Evolutionary conservation across 2,797 vertebrate species (phyloP).

Genomic region (Malacoctenus gilli): DNA sequence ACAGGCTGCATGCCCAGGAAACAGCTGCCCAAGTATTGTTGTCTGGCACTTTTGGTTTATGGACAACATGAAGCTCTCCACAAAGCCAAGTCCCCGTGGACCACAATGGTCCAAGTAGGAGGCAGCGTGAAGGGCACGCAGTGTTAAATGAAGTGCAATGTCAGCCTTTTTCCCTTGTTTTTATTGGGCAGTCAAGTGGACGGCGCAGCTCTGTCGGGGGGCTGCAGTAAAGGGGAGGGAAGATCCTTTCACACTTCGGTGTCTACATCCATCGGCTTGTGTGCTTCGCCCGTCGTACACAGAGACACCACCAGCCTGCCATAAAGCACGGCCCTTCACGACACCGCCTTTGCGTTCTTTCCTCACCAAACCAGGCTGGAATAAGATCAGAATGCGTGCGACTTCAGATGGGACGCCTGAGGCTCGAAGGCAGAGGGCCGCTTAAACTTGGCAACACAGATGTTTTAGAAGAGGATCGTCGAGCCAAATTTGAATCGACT

Average conservation of each 20-base stretch:
- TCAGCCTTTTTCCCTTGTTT: slow-evolving; percentile 64
- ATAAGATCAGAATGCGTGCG: too few relatives aligned
- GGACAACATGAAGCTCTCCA: slow-evolving; percentile 69
- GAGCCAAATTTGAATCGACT: too few relatives aligned
- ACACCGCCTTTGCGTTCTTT: neutral
- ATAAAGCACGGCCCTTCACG: too few relatives aligned
- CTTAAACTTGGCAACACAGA: too few relatives aligned
- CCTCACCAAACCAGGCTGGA: neutral
- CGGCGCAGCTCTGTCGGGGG: slow-evolving; percentile 40
- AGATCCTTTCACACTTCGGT: slow-evolving; percentile 70
- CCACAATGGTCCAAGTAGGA: slow-evolving; percentile 68
- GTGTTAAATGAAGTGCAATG: slow-evolving; percentile 73
- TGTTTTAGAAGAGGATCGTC: too few relatives aligned
- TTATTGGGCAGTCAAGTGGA: slow-evolving; percentile 64
- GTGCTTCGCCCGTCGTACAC: too few relatives aligned
- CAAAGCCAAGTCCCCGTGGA: slow-evolving; percentile 63
- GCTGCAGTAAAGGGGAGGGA: slow-evolving; percentile 63
- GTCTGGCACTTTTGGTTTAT: slow-evolving; percentile 73
- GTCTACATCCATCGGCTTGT: slow-evolving; percentile 28
- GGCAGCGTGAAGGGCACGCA: slow-evolving; percentile 59
- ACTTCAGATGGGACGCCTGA: too few relatives aligned
- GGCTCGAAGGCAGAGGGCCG: too few relatives aligned
- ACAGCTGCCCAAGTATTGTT: slow-evolving; percentile 70
- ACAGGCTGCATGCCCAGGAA: slow-evolving; percentile 66
- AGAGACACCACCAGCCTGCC: too few relatives aligned